Base-by-base conservation (phyloP, 2,113 vertebrate species). In the Syrrhaptes paradoxus region DNA sequence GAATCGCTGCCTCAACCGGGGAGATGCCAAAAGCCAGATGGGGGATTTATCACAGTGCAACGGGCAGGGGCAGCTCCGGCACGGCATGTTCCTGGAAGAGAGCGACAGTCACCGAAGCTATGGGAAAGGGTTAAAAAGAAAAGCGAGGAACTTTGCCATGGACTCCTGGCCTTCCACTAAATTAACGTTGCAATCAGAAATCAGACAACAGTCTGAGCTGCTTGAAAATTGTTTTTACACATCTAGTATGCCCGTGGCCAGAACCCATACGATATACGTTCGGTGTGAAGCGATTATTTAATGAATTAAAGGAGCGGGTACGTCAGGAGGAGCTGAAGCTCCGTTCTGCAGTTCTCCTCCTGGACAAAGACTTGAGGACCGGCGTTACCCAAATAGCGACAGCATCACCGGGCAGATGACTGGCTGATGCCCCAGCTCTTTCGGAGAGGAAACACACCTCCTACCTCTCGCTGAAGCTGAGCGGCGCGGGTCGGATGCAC, bases 251-350 rank as follows among this genome's bases (percentile, higher is more conserved):
- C 93, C 93, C 48, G 17, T 91, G 90, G 89, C 89, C 81, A 95
- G 86, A 93, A 77, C 55, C 57, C 9, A 92, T 80, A 85, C 87
- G 73, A 38, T 63, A 41, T 5, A n/a, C 2, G 3, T 32, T 92
- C 4, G 14, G 46, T 92, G 77, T 76, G 85, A 98, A 96, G 96
- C 93, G 95, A 46, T 72, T 87, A 66, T 94, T 92, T 93, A 96
- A 96, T 75, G 96, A 97, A 87, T 97, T 72, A 96, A 96, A 94
- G 96, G 81, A 92, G 90, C 88, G 94, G 91, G 62, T 34, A 79
- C 80, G 88, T 76, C 26, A 79, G 21, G 57, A 95, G 91, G 85
- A 93, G 95, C 63, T 18, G 24, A 90, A 94, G 90, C 93, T 97
- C 89, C 4, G 10, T 73, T 80, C 88, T 87, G 93, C 90, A 61